Evolutionary conservation across 2,113 vertebrate species (phyloP), one percentile per base, ranked within the genome.

Genomic region (Drymodes brunneopygia): DNA sequence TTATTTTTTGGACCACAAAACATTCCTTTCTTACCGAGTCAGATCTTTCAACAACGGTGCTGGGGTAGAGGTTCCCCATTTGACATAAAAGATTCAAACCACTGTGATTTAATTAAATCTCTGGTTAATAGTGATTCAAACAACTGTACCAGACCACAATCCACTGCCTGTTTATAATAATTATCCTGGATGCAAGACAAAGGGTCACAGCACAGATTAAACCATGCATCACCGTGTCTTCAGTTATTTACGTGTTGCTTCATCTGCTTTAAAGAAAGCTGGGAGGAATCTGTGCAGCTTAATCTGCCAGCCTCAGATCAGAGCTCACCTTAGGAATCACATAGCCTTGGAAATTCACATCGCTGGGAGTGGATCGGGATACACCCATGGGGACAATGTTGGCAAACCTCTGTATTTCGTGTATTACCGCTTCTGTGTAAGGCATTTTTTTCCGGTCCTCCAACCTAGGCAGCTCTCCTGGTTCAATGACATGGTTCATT

Each of bases 341-440:
- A 6, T 95, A 97, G 54, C 97, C 97, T 36, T 14, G 85, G 86
- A 97, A 97, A 88, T 89, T 84, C 69, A 97, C 91, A 51, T 98
- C 57, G 0, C 58, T 87, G 53, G 94, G 77, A 35, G 96, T 94
- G 12, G 95, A 88, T 53, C 93, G 83, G 48, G 96, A 91, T 20
- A 98, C 53, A 2, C 95, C 94, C 90, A 98, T 85, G 23, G 97
- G 97, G 42, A 94, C 87, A n/a, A 99, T 97, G 58, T 99, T 98
- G 83, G 98, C 98, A 96, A 98, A 98, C 92, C 98, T 98, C 73
- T 98, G 98, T 93, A 98, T 98, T 98, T 99, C 98, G 2, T 99
- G 98, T 96, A 99, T 97, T 80, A 99, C 98, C 14, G 99, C 98
- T 4, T 99, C 98, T 22, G 98, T 99, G 56, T 98, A 99, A 12